These are phyloP conservation scores for Caenorhabditis macrosperma DNA, from an alignment of 2,888 invertebrate genomes.

Conservation along the genomic window DNA sequence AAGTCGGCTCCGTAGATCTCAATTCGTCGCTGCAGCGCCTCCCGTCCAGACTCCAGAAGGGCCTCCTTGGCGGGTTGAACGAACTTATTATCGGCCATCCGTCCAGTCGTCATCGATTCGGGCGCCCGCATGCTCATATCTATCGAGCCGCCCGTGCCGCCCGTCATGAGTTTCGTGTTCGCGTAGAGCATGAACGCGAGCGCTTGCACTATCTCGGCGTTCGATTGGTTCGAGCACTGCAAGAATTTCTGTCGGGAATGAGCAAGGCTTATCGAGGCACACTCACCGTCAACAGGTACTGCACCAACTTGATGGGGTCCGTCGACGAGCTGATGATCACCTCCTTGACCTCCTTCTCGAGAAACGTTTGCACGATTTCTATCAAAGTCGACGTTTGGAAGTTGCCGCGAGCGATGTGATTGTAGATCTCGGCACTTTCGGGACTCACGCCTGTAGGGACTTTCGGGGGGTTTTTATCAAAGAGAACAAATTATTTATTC, in stretches of 20 bases:
- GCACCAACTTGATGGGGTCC: constrained; percentile 45
- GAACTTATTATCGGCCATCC: constrained; percentile 22
- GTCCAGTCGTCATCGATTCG: constrained; percentile 31
- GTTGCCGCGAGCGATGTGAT: constrained; percentile 44
- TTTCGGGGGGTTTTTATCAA: too few relatives aligned
- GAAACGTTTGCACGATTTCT: constrained; percentile 40
- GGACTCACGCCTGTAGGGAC: constrained; percentile 16
- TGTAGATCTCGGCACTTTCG: constrained; percentile 43
- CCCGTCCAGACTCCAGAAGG: constrained; percentile 9
- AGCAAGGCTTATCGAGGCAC: too few relatives aligned
- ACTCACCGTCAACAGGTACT: constrained; percentile 37
- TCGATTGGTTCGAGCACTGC: constrained; percentile 25
- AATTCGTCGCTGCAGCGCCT: constrained; percentile 30
- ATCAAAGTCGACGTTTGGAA: constrained; percentile 32
- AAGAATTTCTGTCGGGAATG: background rate
- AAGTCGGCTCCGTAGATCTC: constrained; percentile 26
- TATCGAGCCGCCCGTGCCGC: background rate
- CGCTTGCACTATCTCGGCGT: constrained; percentile 46
- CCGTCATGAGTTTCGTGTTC: constrained; percentile 27
- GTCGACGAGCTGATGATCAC: constrained; percentile 24
- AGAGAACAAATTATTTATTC: background rate
- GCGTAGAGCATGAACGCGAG: constrained; percentile 42
- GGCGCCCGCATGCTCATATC: constrained; percentile 38
- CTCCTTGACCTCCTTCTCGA: constrained; percentile 47
- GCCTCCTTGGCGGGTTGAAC: constrained; percentile 35